Evolutionary conservation across 2,113 vertebrate species (phyloP).

Genomic region (Melanostigma gelatinosum): DNA sequence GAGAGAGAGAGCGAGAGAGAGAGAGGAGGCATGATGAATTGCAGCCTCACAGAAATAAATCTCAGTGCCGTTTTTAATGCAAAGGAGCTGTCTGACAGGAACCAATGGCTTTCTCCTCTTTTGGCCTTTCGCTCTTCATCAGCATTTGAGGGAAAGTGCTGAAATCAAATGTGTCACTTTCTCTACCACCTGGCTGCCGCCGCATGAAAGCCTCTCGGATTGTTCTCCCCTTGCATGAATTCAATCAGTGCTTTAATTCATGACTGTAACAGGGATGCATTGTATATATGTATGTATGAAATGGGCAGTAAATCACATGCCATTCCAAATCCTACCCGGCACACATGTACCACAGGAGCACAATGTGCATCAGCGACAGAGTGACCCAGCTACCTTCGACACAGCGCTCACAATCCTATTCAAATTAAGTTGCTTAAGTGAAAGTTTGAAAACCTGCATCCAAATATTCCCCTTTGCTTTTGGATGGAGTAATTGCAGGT

Average conservation of each 20-base stretch:
- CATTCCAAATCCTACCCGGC: neutral
- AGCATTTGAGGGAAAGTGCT: slow-evolving; percentile 63
- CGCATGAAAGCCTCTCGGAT: slow-evolving; percentile 20
- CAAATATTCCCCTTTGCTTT: neutral
- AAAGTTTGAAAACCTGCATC: slow-evolving; percentile 18
- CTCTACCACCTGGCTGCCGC: slow-evolving; percentile 19
- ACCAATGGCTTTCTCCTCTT: slow-evolving; percentile 60
- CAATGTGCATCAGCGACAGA: neutral
- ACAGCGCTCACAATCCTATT: slow-evolving; percentile 7
- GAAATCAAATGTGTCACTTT: slow-evolving; percentile 59
- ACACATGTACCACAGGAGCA: neutral
- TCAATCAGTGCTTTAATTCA: slow-evolving; percentile 30
- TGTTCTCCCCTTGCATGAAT: slow-evolving; percentile 19
- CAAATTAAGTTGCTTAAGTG: slow-evolving; percentile 10
- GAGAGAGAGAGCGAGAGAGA: neutral
- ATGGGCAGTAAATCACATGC: neutral
- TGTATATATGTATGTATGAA: neutral
- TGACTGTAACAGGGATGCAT: slow-evolving; percentile 1
- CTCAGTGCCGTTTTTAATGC: slow-evolving; percentile 61
- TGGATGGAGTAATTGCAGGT: slow-evolving; percentile 25
- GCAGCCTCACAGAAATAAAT: slow-evolving; percentile 57
- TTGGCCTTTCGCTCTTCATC: slow-evolving; percentile 66
- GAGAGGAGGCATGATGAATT: slow-evolving; percentile 9
- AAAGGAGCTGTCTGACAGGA: slow-evolving; percentile 64
- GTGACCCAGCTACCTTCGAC: neutral